Percentiles rank a stretch among this genome's conserved stretches.
Evolutionary conservation across 2,113 vertebrate species (phyloP).

Genomic region (Nipponia nippon): DNA sequence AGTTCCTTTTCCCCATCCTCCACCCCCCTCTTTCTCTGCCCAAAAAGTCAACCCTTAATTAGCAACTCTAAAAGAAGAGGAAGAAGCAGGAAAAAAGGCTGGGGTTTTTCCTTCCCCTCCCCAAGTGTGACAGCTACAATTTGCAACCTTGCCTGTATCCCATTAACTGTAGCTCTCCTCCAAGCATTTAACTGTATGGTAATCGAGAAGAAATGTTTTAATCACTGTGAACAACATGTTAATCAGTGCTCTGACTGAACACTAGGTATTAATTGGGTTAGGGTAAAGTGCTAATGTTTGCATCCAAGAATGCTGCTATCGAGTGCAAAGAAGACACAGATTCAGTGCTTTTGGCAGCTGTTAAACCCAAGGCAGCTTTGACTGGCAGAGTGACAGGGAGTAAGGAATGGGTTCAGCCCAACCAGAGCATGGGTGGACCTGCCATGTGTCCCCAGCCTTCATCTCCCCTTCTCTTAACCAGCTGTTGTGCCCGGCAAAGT

Average conservation of each 20-base stretch:
- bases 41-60: constrained; percentile 80
- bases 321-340: background rate
- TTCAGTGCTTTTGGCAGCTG: background rate
- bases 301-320: constrained; percentile 31
- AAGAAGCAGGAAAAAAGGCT: constrained; percentile 49
- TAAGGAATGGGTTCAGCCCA: background rate
- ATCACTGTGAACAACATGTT: constrained; percentile 80
- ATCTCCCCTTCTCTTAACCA: background rate
- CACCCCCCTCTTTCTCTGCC: constrained; percentile 75
- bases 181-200: constrained; percentile 75
- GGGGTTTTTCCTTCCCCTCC: constrained; percentile 38
- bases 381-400: background rate
- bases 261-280: constrained; percentile 79
- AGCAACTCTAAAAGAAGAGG: constrained; percentile 72
- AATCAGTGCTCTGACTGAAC: constrained; percentile 77
- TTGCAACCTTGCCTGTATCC: constrained; percentile 68
- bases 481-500: background rate
- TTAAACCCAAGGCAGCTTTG: background rate
- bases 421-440: background rate
- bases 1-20: constrained; percentile 51
- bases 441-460: background rate
- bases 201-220: constrained; percentile 86
- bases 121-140: constrained; percentile 55
- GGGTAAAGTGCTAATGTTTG: constrained; percentile 72
- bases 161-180: constrained; percentile 72